These are phyloP conservation scores for Venustaconcha ellipsiformis DNA, from an alignment of 1,140 invertebrate species.

Conservation along the genomic window DNA sequence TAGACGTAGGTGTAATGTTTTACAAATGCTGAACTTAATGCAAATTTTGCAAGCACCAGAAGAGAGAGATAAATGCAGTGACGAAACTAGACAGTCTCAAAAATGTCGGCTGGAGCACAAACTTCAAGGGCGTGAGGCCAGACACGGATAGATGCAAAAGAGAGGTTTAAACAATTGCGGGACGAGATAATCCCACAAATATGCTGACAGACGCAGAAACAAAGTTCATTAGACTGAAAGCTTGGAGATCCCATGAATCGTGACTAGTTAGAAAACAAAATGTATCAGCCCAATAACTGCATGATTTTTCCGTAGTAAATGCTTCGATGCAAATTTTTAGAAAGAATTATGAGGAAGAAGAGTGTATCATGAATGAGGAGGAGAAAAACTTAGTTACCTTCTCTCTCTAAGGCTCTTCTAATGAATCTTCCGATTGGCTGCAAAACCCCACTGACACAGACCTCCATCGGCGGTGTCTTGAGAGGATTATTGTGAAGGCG, in stretches of 20 bases:
- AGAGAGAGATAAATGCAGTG: too few species aligned
- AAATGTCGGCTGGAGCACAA: too few species aligned
- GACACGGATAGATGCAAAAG: too few species aligned
- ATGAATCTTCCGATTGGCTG: slow-evolving; percentile 66
- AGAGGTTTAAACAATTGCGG: too few species aligned
- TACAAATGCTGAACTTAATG: too few species aligned
- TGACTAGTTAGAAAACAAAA: neutral
- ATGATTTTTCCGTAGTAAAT: neutral
- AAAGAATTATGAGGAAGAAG: neutral
- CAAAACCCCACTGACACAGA: slow-evolving; percentile 63
- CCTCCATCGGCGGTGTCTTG: slow-evolving; percentile 64
- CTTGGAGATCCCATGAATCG: neutral
- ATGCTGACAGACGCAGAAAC: neutral
- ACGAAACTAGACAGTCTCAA: too few species aligned
- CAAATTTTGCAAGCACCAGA: too few species aligned
- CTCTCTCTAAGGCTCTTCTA: slow-evolving; percentile 55
- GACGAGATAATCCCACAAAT: too few species aligned
- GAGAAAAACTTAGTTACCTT: slow-evolving; percentile 48
- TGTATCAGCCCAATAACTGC: neutral
- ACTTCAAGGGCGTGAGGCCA: too few species aligned
- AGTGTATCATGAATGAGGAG: neutral
- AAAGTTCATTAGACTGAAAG: neutral
- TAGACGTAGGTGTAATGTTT: too few species aligned
- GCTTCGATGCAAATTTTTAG: neutral
- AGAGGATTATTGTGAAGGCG: slow-evolving; percentile 65